These are phyloP conservation scores for Simalia tracyae DNA, from an alignment of 2,797 vertebrate species.

Conservation along the genomic window DNA sequence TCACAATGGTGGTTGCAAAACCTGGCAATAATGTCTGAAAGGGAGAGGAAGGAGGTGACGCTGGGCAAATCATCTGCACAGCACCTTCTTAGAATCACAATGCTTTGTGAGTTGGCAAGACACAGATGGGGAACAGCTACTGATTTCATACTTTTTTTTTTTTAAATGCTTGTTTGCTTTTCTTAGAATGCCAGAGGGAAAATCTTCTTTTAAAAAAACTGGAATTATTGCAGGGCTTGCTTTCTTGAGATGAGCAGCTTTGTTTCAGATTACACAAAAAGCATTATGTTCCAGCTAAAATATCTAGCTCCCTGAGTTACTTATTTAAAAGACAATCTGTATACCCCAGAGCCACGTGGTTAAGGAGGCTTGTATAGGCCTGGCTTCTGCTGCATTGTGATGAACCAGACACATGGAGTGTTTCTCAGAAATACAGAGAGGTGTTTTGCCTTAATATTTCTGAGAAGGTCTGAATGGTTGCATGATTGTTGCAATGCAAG, in stretches of 20 bases:
- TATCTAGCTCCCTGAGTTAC: fast-evolving
- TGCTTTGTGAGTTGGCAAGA: neutral
- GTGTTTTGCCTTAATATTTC: neutral
- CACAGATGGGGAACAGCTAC: neutral
- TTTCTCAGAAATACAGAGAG: neutral
- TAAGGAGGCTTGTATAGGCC: neutral
- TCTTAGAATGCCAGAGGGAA: neutral
- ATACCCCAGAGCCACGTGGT: neutral
- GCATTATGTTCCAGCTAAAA: neutral
- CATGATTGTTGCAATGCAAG: neutral
- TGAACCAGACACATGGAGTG: too few species aligned
- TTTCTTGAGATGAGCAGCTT: neutral
- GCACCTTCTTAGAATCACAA: neutral
- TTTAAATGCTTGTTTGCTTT: neutral
- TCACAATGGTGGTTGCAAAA: slow-evolving; percentile 18
- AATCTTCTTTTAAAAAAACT: neutral
- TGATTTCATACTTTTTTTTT: neutral
- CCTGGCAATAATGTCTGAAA: neutral
- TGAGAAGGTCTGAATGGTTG: neutral
- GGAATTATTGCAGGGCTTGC: slow-evolving; percentile 24
- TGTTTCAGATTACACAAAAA: neutral
- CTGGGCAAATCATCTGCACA: neutral
- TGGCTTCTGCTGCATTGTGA: neutral
- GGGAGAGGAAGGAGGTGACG: neutral
- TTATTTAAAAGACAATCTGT: neutral